These are phyloP conservation scores for Corbicula japonica DNA, from an alignment of 2,888 invertebrate species.

Conservation along the genomic window DNA sequence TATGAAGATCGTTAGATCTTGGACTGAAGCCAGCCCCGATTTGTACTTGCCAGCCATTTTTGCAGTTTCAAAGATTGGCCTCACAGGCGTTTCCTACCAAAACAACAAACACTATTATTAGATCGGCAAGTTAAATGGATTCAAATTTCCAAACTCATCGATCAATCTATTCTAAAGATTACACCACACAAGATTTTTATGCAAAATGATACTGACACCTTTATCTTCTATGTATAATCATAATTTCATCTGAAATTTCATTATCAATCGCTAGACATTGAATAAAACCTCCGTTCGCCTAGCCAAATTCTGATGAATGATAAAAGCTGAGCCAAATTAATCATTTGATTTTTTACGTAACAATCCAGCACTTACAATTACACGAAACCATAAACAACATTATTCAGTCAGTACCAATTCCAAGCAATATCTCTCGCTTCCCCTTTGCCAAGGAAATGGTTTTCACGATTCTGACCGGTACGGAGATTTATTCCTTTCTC, in stretches of 20 bases:
- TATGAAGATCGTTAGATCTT: too few relatives aligned
- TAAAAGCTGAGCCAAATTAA: constrained; percentile 45
- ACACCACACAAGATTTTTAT: constrained; percentile 32
- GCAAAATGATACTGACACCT: constrained; percentile 28
- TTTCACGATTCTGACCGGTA: constrained; percentile 51
- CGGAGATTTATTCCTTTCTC: constrained; percentile 34
- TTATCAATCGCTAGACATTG: constrained; percentile 14
- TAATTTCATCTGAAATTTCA: constrained; percentile 40
- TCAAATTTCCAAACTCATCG: constrained; percentile 11
- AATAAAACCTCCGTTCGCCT: constrained; percentile 6
- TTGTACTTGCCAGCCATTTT: too few relatives aligned
- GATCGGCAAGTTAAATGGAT: not conserved
- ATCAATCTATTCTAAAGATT: constrained; percentile 14
- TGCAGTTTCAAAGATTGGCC: not conserved
- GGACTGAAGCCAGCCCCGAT: too few relatives aligned
- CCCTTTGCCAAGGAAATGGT: constrained; percentile 33
- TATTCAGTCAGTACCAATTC: constrained; percentile 37
- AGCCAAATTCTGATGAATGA: constrained; percentile 28
- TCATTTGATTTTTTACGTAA: constrained; percentile 46
- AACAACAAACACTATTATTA: not conserved
- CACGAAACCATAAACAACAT: constrained; percentile 40
- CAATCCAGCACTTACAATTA: constrained; percentile 20
- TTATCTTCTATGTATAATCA: constrained; percentile 12
- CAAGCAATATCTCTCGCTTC: constrained; percentile 32
- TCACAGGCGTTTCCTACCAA: constrained; percentile 1